Evolutionary conservation across 2,888 invertebrate genomes (phyloP).

Genomic region (Hirtodrosophila duncani): DNA sequence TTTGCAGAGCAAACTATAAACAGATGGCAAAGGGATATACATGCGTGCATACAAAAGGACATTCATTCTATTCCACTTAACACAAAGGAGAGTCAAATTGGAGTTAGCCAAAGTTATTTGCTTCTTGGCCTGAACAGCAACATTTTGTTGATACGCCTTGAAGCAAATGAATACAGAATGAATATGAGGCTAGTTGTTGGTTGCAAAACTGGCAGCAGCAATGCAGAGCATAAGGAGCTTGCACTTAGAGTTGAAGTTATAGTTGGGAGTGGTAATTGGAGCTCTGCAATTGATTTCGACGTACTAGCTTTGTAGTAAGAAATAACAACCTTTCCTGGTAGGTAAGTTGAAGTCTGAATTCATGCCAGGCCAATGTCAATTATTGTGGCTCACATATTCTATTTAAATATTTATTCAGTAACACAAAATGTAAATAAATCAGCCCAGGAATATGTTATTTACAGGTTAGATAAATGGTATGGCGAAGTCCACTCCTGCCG

Average conservation of each 20-base stretch:
- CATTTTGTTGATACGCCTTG: conserved; percentile 55
- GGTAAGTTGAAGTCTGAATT: conserved; percentile 32
- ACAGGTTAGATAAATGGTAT: too few species aligned
- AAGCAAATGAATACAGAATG: conserved; percentile 28
- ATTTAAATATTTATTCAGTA: too few species aligned
- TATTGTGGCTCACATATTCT: conserved; percentile 34
- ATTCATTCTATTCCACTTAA: too few species aligned
- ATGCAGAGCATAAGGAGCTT: background rate
- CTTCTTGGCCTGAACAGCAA: conserved; percentile 50
- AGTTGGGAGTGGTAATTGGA: background rate
- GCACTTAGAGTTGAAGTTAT: background rate
- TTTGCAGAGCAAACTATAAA: too few species aligned
- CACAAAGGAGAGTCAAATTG: too few species aligned
- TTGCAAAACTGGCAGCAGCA: too few species aligned
- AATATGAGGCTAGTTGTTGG: conserved; percentile 30
- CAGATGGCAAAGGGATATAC: too few species aligned
- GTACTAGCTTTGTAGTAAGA: conserved; percentile 54
- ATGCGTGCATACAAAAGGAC: conserved; percentile 54
- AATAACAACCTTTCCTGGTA: too few species aligned
- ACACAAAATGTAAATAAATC: too few species aligned
- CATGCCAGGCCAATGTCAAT: conserved; percentile 29
- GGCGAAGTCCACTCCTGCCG: too few species aligned
- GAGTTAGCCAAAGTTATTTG: conserved; percentile 56
- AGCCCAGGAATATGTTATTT: too few species aligned
- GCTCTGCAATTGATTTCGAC: conserved; percentile 54